These are phyloP conservation scores for Staurois parvus DNA, from an alignment of 2,797 vertebrate genomes.

Conservation along the genomic window DNA sequence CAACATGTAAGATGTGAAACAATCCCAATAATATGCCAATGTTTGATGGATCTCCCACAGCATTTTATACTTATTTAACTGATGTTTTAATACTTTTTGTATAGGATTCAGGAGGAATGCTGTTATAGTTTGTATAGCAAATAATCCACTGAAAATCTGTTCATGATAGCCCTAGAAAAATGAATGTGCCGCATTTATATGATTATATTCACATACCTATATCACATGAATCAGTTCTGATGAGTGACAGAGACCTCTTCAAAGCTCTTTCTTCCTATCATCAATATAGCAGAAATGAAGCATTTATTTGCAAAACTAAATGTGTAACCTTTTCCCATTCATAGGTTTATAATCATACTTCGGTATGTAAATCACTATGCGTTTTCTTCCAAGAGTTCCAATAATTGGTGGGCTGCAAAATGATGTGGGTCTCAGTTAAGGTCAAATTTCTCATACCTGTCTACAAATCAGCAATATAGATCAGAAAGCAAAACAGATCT, in stretches of 20 bases:
- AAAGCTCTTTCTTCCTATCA: constrained; percentile 18
- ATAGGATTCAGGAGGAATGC: too few relatives aligned
- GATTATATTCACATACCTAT: too few relatives aligned
- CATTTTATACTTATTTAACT: too few relatives aligned
- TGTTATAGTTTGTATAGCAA: too few relatives aligned
- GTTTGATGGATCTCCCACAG: too few relatives aligned
- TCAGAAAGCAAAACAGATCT: constrained; percentile 34
- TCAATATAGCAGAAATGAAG: not conserved
- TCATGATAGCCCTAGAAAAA: too few relatives aligned
- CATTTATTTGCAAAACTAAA: constrained; percentile 34
- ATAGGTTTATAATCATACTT: constrained; percentile 18
- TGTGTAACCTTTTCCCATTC: constrained; percentile 15
- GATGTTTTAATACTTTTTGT: too few relatives aligned
- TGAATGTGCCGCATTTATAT: too few relatives aligned
- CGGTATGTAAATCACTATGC: constrained; percentile 21
- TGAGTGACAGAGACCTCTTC: constrained; percentile 13
- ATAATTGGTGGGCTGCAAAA: constrained; percentile 46
- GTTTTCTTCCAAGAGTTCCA: constrained; percentile 31
- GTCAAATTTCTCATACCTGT: constrained; percentile 52
- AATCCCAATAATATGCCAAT: too few relatives aligned
- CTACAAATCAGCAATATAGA: constrained; percentile 46
- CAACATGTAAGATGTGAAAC: too few relatives aligned
- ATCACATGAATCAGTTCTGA: too few relatives aligned
- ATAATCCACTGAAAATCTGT: too few relatives aligned
- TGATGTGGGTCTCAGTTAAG: constrained; percentile 50